phyloP scores from a whole-genome alignment of 2,797 vertebrate genomes.

The Trichosurus vulpecula region DNA sequence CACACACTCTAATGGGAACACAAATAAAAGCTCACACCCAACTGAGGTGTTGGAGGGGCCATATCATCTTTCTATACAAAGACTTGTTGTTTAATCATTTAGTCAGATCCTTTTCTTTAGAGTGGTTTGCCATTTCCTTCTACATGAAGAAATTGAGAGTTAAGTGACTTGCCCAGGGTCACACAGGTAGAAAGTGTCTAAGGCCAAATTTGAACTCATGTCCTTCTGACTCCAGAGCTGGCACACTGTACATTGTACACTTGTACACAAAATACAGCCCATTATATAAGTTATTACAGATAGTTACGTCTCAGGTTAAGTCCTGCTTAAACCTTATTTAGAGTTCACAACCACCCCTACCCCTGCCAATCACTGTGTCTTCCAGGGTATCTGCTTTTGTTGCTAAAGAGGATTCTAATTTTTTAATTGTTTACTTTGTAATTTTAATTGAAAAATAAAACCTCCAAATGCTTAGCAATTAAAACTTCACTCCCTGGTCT shows the following conservation, averaged over 20 bases:
- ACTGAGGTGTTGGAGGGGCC: background rate
- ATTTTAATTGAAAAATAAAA: slow-evolving; percentile 67
- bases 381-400: background rate
- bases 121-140: background rate
- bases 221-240: background rate
- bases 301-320: background rate
- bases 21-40: background rate
- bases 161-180: background rate
- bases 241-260: background rate
- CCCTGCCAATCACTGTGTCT: background rate
- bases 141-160: background rate
- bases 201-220: background rate
- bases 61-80: too few relatives aligned
- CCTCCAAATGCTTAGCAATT: slow-evolving; percentile 52
- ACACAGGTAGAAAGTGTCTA: background rate
- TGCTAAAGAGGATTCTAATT: slow-evolving; percentile 12
- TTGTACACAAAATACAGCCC: background rate
- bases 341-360: background rate
- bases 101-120: too few relatives aligned
- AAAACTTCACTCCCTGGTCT: slow-evolving; percentile 36
- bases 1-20: background rate
- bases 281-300: background rate
- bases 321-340: background rate
- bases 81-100: too few relatives aligned
- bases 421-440: slow-evolving; percentile 16